phyloP scores from a whole-genome alignment of 2,888 invertebrate species.

The Pseudococcus viburni region DNA sequence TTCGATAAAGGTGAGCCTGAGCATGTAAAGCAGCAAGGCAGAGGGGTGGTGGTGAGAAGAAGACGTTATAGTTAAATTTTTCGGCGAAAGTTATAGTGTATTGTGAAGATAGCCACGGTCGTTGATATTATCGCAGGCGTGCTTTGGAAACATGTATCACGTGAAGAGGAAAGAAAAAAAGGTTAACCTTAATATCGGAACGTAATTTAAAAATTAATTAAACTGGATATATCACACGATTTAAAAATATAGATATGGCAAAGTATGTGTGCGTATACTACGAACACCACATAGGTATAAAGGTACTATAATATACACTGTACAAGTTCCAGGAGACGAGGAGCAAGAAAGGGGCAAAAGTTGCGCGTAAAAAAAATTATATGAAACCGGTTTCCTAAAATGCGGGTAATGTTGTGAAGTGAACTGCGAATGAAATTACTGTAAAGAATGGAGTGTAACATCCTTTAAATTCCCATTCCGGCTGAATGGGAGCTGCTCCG shows the following conservation, averaged over 20 bases:
- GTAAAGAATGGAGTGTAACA: slow-evolving; percentile 61
- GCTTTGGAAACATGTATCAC: slow-evolving; percentile 3
- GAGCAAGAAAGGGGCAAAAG: slow-evolving; percentile 68
- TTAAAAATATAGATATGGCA: slow-evolving; percentile 66
- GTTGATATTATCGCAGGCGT: slow-evolving; percentile 36
- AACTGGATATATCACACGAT: slow-evolving; percentile 64
- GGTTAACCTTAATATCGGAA: slow-evolving; percentile 45
- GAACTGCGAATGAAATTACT: slow-evolving; percentile 65
- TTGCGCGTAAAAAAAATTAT: slow-evolving; percentile 57
- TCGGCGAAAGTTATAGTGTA: slow-evolving; percentile 69
- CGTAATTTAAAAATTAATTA: slow-evolving; percentile 58
- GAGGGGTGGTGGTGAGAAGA: not conserved
- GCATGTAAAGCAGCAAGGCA: not conserved
- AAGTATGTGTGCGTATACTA: not conserved
- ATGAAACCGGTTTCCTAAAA: slow-evolving; percentile 62
- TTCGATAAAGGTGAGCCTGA: slow-evolving; percentile 10
- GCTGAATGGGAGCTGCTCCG: slow-evolving; percentile 45
- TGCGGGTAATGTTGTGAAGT: slow-evolving; percentile 64
- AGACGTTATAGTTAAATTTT: slow-evolving; percentile 62
- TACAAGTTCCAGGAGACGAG: slow-evolving; percentile 64
- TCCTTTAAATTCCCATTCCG: slow-evolving; percentile 61
- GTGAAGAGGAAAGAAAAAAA: not conserved
- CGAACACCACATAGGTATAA: not conserved
- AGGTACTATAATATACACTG: slow-evolving; percentile 28
- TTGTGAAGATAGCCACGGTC: slow-evolving; percentile 51